Base-by-base conservation (phyloP, 2,888 invertebrate species). In the Napeogenes sylphis region DNA sequence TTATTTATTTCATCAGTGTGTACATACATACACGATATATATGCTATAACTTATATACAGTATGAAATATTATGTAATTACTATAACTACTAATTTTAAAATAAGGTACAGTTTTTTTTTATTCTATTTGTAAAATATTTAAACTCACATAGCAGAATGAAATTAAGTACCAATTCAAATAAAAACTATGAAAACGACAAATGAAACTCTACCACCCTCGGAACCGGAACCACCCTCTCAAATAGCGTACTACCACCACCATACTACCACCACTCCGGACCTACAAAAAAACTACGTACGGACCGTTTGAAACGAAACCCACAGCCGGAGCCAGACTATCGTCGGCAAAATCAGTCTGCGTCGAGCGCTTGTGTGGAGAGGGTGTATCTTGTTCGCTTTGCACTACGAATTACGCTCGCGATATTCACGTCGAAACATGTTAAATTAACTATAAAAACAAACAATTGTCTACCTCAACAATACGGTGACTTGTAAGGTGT, bases 361-460 rank as follows among this genome's bases (percentile, higher is more conserved):
- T 74, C 75, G 76, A 79, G 80, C 82, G 74, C 73, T 80, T 74
- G 73, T 56, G 58, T 55, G 73, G 71, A 75, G 65, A 73, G 80
- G 68, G 70, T 65, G 84, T 76, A 80, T 75, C 70, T 73, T 72
- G 72, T 64, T 38, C 56, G 45, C 69, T 68, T 56, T 45, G 60
- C 71, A 62, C 51, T 77, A 76, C 83, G 82, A 80, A 81, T 79
- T 78, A 75, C 77, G 74, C 72, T 83, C 85, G 86, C 87, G 87
- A 82, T 73, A 79, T 76, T 71, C 71, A 66, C 68, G 75, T 73
- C 79, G 78, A 71, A 74, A 63, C 72, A 62, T 65, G 68, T 68
- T 65, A 69, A 67, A 62, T 51, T 58, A 66, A 66, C 45, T 64
- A 46, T 45, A 67, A 65, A 72, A 71, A 74, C 70, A 73, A 68